A percentile compares a stretch with the other conserved stretches of the same genome.
Conservation (phyloP, 2,113 vertebrate genomes). For the Pedionomus torquatus region DNA sequence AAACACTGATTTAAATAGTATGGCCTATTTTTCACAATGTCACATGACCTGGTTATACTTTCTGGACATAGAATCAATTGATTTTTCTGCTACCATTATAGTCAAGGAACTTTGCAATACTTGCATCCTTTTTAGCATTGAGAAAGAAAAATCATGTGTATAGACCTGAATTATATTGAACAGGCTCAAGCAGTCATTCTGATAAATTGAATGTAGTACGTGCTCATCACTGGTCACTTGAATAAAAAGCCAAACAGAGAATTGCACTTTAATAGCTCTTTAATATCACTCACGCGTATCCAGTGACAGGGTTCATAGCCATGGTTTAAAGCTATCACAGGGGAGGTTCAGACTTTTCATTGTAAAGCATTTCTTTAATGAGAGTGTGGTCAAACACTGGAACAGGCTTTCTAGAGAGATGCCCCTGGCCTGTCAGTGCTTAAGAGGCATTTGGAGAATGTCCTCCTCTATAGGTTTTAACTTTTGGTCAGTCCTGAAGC, state of each 20-base stretch:
- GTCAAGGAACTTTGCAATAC: background rate
- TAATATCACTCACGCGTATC: background rate
- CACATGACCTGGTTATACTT: background rate
- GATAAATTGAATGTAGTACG: background rate
- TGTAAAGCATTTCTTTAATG: background rate
- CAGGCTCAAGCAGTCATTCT: background rate
- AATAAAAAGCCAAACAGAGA: background rate
- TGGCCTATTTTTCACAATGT: background rate
- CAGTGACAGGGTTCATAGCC: background rate
- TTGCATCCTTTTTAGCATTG: background rate
- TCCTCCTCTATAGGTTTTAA: background rate
- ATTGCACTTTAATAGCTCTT: background rate
- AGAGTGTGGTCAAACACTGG: background rate
- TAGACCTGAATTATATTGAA: background rate
- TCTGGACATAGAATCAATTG: background rate
- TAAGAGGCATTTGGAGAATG: background rate
- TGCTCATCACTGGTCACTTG: background rate
- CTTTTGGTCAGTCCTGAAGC: background rate
- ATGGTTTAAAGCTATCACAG: background rate
- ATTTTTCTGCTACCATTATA: background rate
- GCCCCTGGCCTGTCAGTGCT: background rate
- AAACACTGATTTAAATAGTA: background rate
- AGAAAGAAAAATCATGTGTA: background rate
- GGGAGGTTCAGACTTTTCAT: background rate
- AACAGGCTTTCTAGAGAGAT: background rate